phyloP scores from a whole-genome alignment of 2,888 invertebrate species.

The Alentia gelatinosa region DNA sequence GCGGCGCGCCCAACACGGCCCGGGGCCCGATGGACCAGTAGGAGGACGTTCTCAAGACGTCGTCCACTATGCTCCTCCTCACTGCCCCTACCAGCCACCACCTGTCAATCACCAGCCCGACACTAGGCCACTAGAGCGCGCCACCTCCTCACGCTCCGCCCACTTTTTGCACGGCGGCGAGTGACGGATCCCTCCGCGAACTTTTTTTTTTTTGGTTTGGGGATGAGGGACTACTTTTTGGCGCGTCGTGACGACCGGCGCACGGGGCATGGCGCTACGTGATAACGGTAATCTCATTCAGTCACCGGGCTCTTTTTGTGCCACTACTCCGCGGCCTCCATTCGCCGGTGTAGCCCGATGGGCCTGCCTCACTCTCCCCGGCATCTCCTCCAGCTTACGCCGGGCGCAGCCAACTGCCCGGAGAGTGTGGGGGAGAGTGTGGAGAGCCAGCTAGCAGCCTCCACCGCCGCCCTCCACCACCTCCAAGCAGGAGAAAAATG shows the following conservation, averaged over 20 bases:
- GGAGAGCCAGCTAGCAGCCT: background rate
- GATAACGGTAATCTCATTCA: constrained; percentile 52
- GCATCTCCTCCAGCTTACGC: too few species aligned
- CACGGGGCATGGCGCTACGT: constrained; percentile 13
- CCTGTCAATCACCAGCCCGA: background rate
- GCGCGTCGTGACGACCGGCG: constrained; percentile 36
- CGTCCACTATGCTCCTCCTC: background rate
- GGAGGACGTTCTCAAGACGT: background rate
- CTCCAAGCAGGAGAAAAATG: background rate
- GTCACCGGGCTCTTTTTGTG: constrained; percentile 2
- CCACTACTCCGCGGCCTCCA: background rate
- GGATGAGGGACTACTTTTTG: background rate
- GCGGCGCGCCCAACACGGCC: background rate
- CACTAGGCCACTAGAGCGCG: constrained; percentile 28
- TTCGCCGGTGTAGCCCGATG: background rate
- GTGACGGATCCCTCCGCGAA: constrained; percentile 27
- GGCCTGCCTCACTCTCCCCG: background rate
- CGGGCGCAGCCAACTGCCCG: too few species aligned
- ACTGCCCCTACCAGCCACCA: background rate
- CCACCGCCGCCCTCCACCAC: background rate
- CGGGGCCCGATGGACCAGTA: background rate
- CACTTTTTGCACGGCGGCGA: constrained; percentile 11
- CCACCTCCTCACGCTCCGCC: background rate
- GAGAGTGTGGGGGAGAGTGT: too few species aligned
- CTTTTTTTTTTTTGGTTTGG: background rate